phyloP scores from a whole-genome alignment of 2,888 invertebrate genomes.

The Cyaniris semiargus region DNA sequence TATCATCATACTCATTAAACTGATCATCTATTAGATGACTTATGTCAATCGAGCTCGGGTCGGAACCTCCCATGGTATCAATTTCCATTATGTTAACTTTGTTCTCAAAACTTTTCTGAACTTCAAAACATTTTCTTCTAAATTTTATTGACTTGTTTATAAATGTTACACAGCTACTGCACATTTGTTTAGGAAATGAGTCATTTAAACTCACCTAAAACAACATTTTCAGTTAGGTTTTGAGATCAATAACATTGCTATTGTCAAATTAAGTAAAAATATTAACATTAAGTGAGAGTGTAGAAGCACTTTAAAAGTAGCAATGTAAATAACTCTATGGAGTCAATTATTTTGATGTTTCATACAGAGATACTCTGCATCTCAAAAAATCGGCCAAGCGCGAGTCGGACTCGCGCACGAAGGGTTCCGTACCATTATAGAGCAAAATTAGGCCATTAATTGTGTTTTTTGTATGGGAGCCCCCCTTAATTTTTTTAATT shows the following conservation, averaged over 20 bases:
- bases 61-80: constrained; percentile 44
- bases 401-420: too few relatives aligned
- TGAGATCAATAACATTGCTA: background rate
- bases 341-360: too few relatives aligned
- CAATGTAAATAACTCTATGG: too few relatives aligned
- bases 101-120: constrained; percentile 45
- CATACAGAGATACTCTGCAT: too few relatives aligned
- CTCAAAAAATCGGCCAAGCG: too few relatives aligned
- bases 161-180: constrained; percentile 46
- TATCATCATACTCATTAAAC: constrained; percentile 52
- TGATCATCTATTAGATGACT: constrained; percentile 48
- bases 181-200: constrained; percentile 49
- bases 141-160: constrained; percentile 50
- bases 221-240: constrained; percentile 11
- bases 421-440: too few relatives aligned
- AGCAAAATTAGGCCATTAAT: too few relatives aligned
- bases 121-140: constrained; percentile 47
- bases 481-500: too few relatives aligned
- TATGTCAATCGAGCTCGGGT: constrained; percentile 49
- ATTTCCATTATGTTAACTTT: constrained; percentile 47
- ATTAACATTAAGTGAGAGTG: background rate
- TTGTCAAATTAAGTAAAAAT: constrained; percentile 12
- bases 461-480: too few relatives aligned
- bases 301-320: too few relatives aligned
- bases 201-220: constrained; percentile 52